A percentile compares a stretch with the other conserved stretches of the same genome.
phyloP scores from a whole-genome alignment of 2,113 vertebrate genomes.

The Butorides virescens region DNA sequence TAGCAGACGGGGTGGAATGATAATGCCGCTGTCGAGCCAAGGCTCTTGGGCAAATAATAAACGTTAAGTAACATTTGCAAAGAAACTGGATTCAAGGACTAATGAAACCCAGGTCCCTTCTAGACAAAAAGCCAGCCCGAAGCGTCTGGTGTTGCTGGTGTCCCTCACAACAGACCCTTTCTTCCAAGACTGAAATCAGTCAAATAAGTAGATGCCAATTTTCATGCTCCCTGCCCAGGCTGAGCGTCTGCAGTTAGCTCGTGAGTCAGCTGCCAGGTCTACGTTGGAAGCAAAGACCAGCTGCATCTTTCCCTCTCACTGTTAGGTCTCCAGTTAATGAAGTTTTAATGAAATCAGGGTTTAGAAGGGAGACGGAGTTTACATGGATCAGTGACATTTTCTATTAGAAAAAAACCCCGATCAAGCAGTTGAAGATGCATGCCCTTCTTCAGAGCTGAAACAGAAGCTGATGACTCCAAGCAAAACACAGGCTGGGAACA shows the following conservation, averaged over 20 bases:
- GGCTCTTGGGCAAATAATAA: neutral
- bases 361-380: neutral
- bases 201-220: neutral
- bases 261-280: neutral
- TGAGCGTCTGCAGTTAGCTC: neutral
- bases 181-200: neutral
- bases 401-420: neutral
- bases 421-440: neutral
- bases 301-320: neutral
- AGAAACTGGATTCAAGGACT: neutral
- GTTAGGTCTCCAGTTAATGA: neutral
- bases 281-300: neutral
- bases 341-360: neutral
- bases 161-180: neutral
- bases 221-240: neutral
- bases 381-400: neutral
- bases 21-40: neutral
- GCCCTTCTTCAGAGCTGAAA: neutral
- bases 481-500: neutral
- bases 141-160: neutral
- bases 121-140: neutral
- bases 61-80: neutral
- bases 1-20: neutral
- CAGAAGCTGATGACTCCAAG: neutral
- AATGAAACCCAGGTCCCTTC: neutral